These are phyloP conservation scores for Epinephelus coioides DNA, from an alignment of 2,797 vertebrate species.

Conservation along the genomic window DNA sequence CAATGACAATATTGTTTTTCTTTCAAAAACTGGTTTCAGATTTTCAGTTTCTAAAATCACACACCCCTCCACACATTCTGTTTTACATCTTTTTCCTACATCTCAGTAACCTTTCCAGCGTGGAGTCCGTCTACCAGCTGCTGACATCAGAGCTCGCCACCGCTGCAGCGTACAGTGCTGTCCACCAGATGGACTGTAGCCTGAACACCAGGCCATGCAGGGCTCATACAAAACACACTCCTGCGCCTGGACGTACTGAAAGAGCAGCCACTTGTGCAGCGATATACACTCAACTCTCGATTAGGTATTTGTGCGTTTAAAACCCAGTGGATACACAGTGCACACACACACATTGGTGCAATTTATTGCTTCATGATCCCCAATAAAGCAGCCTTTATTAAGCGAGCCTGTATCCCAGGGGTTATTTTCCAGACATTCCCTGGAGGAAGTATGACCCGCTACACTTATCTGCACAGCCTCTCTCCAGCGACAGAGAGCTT, in stretches of 20 bases:
- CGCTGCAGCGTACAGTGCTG: constrained; percentile 35
- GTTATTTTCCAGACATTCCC: constrained; percentile 61
- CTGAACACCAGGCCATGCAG: constrained; percentile 25
- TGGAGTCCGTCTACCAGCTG: constrained; percentile 44
- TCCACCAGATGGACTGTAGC: constrained; percentile 60
- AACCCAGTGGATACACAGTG: background rate
- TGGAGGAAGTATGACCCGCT: constrained; percentile 64
- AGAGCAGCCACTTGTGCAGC: background rate
- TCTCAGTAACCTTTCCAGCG: constrained; percentile 27
- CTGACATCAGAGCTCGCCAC: constrained; percentile 40
- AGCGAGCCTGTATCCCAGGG: constrained; percentile 42
- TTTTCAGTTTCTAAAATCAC: background rate
- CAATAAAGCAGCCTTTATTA: constrained; percentile 54
- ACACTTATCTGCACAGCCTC: constrained; percentile 73
- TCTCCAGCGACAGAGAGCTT: constrained; percentile 75
- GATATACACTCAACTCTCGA: background rate
- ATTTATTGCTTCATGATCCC: constrained; percentile 42
- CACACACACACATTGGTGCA: constrained; percentile 18
- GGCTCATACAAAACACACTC: constrained; percentile 22
- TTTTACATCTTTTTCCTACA: background rate
- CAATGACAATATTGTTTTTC: background rate
- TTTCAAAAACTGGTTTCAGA: background rate
- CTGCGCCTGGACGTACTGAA: constrained; percentile 1
- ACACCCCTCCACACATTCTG: background rate
- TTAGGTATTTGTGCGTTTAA: constrained; percentile 8